Conservation (phyloP, 2,797 vertebrate species). For the Crenichthys baileyi region DNA sequence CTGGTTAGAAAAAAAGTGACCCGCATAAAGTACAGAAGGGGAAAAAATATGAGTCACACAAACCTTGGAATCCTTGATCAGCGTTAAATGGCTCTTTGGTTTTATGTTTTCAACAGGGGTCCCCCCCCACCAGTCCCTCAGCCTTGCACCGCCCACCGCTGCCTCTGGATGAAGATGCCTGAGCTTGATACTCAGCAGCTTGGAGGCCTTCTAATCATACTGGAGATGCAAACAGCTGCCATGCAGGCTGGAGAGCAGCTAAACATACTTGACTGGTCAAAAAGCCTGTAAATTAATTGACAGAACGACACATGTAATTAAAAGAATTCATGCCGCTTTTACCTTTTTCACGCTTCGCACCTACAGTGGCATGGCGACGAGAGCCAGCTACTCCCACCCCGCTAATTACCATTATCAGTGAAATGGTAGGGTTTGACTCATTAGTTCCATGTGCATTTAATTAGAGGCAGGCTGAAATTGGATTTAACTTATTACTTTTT, state of each 20-base stretch:
- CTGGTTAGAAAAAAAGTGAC: slow-evolving; percentile 43
- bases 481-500: slow-evolving; percentile 99
- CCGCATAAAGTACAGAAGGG: slow-evolving; percentile 40
- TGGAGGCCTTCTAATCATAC: slow-evolving; percentile 67
- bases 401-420: slow-evolving; percentile 99
- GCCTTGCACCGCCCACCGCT: slow-evolving; percentile 26
- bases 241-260: slow-evolving; percentile 63
- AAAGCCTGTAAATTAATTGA: slow-evolving; percentile 92
- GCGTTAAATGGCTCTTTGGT: slow-evolving; percentile 75
- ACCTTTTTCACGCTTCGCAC: slow-evolving; percentile 89
- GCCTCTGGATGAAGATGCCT: slow-evolving; percentile 60
- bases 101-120: slow-evolving; percentile 59
- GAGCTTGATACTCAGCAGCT: slow-evolving; percentile 46
- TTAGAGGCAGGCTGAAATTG: slow-evolving; percentile 99
- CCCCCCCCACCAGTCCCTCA: slow-evolving; percentile 11
- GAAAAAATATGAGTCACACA: slow-evolving; percentile 57
- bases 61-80: slow-evolving; percentile 71
- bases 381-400: slow-evolving; percentile 96
- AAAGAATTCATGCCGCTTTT: slow-evolving; percentile 91
- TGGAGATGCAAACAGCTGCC: slow-evolving; percentile 72
- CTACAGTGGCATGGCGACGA: slow-evolving; percentile 86
- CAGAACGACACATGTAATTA: slow-evolving; percentile 99
- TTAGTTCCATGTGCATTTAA: slow-evolving; percentile 99
- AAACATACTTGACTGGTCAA: slow-evolving; percentile 93
- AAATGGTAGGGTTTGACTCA: slow-evolving; percentile 99